phyloP scores from a whole-genome alignment of 2,888 invertebrate genomes.

The Lysandra coridon region DNA sequence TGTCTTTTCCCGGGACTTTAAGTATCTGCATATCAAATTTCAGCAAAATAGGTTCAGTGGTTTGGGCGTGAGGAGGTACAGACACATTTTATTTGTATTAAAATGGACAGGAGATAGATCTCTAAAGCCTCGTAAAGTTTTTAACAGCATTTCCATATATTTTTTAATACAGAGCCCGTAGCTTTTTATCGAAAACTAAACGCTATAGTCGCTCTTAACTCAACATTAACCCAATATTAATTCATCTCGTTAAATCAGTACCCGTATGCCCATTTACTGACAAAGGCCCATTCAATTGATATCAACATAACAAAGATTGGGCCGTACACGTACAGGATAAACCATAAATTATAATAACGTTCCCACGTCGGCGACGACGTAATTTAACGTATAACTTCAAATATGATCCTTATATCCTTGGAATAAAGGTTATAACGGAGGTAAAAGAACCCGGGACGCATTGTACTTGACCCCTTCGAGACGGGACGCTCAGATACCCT shows the following conservation, averaged over 20 bases:
- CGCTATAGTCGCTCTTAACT: neutral
- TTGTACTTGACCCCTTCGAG: slow-evolving; percentile 73
- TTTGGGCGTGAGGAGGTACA: too few species aligned
- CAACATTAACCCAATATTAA: neutral
- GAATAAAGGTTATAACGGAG: neutral
- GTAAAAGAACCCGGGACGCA: slow-evolving; percentile 49
- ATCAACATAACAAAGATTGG: slow-evolving; percentile 17
- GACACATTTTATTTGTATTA: too few species aligned
- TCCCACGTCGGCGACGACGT: slow-evolving; percentile 66
- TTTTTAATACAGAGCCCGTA: too few species aligned
- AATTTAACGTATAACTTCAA: neutral
- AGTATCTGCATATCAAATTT: too few species aligned
- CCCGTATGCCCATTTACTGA: slow-evolving; percentile 10
- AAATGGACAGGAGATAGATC: too few species aligned
- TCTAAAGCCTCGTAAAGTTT: too few species aligned
- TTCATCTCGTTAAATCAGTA: slow-evolving; percentile 17
- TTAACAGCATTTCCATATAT: too few species aligned
- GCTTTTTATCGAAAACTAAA: neutral
- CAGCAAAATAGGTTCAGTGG: too few species aligned
- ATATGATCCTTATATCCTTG: neutral
- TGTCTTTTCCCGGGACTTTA: too few species aligned
- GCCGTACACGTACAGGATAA: slow-evolving; percentile 3
- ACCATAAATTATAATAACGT: slow-evolving; percentile 48
- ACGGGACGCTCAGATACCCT: slow-evolving; percentile 52
- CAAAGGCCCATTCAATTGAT: slow-evolving; percentile 15